These are phyloP conservation scores for Proteles cristata DNA, from an alignment of 2,113 vertebrate genomes.

Conservation along the genomic window DNA sequence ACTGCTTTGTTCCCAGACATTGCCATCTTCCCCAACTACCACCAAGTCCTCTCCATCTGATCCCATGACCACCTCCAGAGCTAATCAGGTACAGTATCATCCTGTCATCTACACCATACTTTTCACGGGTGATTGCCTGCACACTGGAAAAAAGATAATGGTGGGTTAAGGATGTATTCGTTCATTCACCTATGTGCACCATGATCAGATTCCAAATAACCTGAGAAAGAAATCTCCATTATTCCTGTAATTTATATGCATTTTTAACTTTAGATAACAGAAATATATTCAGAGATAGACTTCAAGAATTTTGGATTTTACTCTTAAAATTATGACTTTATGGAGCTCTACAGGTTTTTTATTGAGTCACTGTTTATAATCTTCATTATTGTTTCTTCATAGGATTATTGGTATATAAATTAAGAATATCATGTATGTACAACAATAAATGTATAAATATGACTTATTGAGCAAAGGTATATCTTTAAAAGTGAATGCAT, in stretches of 20 bases:
- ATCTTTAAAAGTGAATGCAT: conserved; percentile 69
- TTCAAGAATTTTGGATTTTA: conserved; percentile 41
- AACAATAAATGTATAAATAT: conserved; percentile 62
- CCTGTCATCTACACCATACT: conserved; percentile 92
- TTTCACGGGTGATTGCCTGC: conserved; percentile 89
- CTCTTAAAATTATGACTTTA: conserved; percentile 40
- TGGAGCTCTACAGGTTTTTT: conserved; percentile 35
- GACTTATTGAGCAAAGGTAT: conserved; percentile 63
- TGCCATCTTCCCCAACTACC: conserved; percentile 95
- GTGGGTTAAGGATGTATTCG: conserved; percentile 90
- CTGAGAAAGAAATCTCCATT: conserved; percentile 73
- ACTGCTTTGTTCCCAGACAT: conserved; percentile 96
- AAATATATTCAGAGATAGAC: conserved; percentile 22
- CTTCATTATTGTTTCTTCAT: conserved; percentile 32
- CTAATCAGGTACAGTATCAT: conserved; percentile 95
- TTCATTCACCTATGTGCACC: conserved; percentile 89
- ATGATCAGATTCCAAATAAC: conserved; percentile 82
- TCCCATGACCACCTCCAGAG: conserved; percentile 96
- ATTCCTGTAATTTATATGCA: conserved; percentile 69
- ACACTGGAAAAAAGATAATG: conserved; percentile 89
- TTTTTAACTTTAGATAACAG: conserved; percentile 69
- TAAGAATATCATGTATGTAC: conserved; percentile 50
- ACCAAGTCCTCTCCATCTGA: conserved; percentile 95
- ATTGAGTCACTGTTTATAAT: conserved; percentile 66
- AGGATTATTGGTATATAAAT: conserved; percentile 62